Evolutionary conservation across 2,113 vertebrate species (phyloP), one percentile per base, ranked within the genome.

Genomic region (Thomomys bottae): DNA sequence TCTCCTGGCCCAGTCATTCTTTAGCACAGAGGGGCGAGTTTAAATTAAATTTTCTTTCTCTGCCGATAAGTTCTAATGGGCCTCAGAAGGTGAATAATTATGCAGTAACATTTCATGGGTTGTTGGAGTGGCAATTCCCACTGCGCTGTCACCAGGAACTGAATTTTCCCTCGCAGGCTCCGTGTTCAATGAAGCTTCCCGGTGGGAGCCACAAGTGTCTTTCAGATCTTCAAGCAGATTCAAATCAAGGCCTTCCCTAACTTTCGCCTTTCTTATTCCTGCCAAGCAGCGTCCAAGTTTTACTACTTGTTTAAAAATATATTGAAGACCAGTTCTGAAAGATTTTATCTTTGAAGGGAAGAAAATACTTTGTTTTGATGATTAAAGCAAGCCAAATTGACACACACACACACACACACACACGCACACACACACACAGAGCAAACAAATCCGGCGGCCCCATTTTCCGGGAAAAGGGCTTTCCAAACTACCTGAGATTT

Each of bases 41-140:
- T 96, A 96, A 97, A 97, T 97, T 97, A 96, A 97, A 96, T 96
- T 96, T 96, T 97, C 96, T 97, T 95, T 95, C 96, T 96, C 91
- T 92, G 92, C 94, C 95, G 97, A 97, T 97, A 96, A 96, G 89
- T 96, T 95, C 95, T 96, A 96, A 96, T 97, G 94, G 96, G 96
- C 92, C 95, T 94, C 96, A 81, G 96, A 96, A 96, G 96, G 96
- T 95, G 96, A 95, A 96, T 97, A 95, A 96, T 97, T 97, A 97
- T 96, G 94, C 96, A 95, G 95, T 93, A 97, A 95, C 96, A 95
- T 96, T 95, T 97, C 96, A 97, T 94, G 96, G 96, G 83, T 95
- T 96, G 96, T 94, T 96, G 96, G 96, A 94, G 80, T 92, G 91
- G 90, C 96, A 94, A 95, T 96, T 96, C 94, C 96, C 95, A 90